Evolutionary conservation across 1,140 invertebrate genomes (phyloP), one percentile per base, ranked within the genome.

Genomic region (Calliphora vicina): DNA sequence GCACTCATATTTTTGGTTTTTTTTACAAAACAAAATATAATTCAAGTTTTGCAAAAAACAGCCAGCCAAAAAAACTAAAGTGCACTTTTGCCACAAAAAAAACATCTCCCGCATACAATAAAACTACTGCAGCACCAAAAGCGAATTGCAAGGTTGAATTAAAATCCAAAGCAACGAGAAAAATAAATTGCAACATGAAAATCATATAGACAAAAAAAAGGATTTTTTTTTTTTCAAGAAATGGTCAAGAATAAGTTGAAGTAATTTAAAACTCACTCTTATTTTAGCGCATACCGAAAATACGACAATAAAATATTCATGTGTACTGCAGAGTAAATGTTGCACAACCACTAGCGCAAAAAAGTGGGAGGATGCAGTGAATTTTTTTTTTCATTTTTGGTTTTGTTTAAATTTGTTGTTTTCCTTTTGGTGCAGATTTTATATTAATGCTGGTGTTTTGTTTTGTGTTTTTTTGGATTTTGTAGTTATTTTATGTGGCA

Each of bases 311-410:
- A 57, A 57, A 57, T 57, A 67, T 67, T 67, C 20, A 10, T 10
- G 61, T 57, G n/a, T 20, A 10, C 4, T 12, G 6, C n/a, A 67
- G 25, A 10, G 45, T 20, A 67, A 23, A 67, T 23, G n/a, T 20
- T 23, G 2, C 1, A 67, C n/a, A 67, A 67, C 20, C 17, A 76
- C 82, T 83, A 72, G 85, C 87, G 83, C 86, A 88, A 50, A 61
- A 88, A 88, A 88, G 87, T 88, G 87, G 87, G 87, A 88, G 87
- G 87, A 88, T 88, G 87, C 87, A 87, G 85, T 88, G 87, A 85
- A 87, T 86, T 88, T 87, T 86, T 86, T 86, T 87, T 86, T 85
- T 86, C 84, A 72, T 81, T 84, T 73, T 84, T 84, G 74, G 9
- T 23, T 12, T 20, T 57, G 50, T 17, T 57, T 76, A 20, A 35